Percentiles rank a stretch among this genome's conserved stretches.
phyloP scores from a whole-genome alignment of 2,888 invertebrate species.

The Dryobotodes eremita region DNA sequence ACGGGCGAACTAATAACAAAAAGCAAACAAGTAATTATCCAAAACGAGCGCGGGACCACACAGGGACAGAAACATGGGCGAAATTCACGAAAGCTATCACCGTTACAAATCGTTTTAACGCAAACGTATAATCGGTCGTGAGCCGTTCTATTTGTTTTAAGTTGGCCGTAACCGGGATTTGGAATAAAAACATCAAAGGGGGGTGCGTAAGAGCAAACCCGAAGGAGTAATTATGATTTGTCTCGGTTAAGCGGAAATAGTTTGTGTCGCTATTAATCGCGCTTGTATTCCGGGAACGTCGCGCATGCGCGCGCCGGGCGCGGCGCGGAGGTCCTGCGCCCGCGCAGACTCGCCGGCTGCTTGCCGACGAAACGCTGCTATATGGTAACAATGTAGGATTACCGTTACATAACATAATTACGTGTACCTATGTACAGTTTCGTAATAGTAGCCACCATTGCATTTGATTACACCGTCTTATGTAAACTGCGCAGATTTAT shows the following conservation, averaged over 20 bases:
- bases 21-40: constrained; percentile 78
- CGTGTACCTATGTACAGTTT: constrained; percentile 40
- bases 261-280: constrained; percentile 89
- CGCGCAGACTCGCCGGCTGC: constrained; percentile 72
- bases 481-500: constrained; percentile 52
- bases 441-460: constrained; percentile 43
- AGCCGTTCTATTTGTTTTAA: constrained; percentile 90
- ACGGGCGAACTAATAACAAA: constrained; percentile 76
- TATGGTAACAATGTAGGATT: constrained; percentile 46
- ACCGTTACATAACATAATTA: constrained; percentile 51
- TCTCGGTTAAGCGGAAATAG: constrained; percentile 90
- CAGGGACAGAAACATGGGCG: constrained; percentile 82
- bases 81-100: constrained; percentile 88
- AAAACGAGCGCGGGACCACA: constrained; percentile 84
- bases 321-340: constrained; percentile 65
- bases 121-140: constrained; percentile 88
- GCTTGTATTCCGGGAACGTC: constrained; percentile 84
- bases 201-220: constrained; percentile 86
- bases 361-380: constrained; percentile 40
- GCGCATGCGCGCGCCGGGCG: constrained; percentile 59
- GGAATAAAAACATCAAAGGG: constrained; percentile 90
- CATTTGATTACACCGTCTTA: constrained; percentile 52
- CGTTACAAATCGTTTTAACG: constrained; percentile 89
- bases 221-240: constrained; percentile 90
- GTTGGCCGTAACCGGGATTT: constrained; percentile 88